Percentiles rank a stretch among this genome's conserved stretches.
phyloP scores from a whole-genome alignment of 30 jellyfish, hydroid and myxozoan species.

The Hydractinia symbiolongicarpus region DNA sequence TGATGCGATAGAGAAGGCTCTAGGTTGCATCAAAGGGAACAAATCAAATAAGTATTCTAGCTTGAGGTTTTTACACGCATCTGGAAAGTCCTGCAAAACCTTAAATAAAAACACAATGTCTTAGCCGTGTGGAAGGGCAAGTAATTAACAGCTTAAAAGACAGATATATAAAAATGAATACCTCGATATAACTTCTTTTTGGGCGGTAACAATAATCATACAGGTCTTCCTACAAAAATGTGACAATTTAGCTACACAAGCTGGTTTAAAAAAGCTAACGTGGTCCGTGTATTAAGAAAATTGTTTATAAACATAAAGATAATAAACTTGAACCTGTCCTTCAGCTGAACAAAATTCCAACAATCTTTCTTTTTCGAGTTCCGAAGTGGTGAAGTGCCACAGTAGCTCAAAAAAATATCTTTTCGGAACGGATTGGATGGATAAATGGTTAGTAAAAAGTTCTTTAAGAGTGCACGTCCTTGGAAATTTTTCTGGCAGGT shows the following conservation, averaged over 20 bases:
- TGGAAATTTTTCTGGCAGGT: constrained; percentile 39
- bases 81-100: constrained; percentile 93
- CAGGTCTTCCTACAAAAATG: constrained; percentile 65
- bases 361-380: constrained; percentile 80
- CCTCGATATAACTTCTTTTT: constrained; percentile 83
- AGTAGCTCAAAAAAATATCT: constrained; percentile 84
- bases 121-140: no score
- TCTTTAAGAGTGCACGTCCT: constrained; percentile 42
- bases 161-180: background rate
- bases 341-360: constrained; percentile 88
- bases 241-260: background rate
- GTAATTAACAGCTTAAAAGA: no score
- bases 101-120: background rate
- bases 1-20: constrained; percentile 95
- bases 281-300: background rate
- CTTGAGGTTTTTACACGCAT: constrained; percentile 58
- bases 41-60: constrained; percentile 75
- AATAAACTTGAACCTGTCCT: constrained; percentile 68
- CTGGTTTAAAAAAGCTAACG: background rate
- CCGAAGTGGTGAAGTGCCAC: constrained; percentile 81
- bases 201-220: constrained; percentile 83
- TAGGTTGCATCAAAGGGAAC: constrained; percentile 90
- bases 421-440: constrained; percentile 87
- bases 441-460: constrained; percentile 46
- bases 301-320: background rate